These are phyloP conservation scores for Branchellion lobata DNA, from an alignment of 2,888 invertebrate species.

Conservation along the genomic window DNA sequence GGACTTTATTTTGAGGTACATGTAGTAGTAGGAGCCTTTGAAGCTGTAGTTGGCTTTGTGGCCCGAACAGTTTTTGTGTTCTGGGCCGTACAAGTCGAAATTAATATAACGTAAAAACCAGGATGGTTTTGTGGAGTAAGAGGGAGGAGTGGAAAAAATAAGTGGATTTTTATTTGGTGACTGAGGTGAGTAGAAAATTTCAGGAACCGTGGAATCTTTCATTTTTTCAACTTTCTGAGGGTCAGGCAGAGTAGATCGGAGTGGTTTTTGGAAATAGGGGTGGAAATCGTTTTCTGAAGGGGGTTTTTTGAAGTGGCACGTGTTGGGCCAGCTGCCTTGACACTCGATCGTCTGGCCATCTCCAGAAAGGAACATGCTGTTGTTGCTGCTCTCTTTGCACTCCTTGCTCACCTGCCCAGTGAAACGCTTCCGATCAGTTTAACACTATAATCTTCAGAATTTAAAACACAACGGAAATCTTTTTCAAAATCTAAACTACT, in stretches of 20 bases:
- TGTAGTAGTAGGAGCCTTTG: constrained; percentile 50
- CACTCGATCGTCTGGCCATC: constrained; percentile 1
- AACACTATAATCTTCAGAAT: no score
- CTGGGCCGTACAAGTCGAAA: constrained; percentile 49
- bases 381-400: not conserved
- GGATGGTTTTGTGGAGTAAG: not conserved
- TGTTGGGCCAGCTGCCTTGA: not conserved
- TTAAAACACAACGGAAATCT: no score
- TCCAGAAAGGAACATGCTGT: not conserved
- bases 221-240: no score
- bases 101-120: constrained; percentile 48
- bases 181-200: no score
- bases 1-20: constrained; percentile 48
- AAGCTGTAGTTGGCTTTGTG: constrained; percentile 44
- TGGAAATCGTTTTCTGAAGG: not conserved
- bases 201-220: no score
- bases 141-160: not conserved
- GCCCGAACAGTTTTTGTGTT: constrained; percentile 44
- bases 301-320: not conserved
- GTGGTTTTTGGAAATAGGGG: no score
- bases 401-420: constrained; percentile 7
- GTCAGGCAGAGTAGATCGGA: no score
- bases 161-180: no score
- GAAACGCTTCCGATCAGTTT: no score
- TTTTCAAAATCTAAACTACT: no score